A percentile compares a stretch with the other conserved stretches of the same genome.
Conservation (phyloP, 2,797 vertebrate genomes). For the Clarias pachynema region DNA sequence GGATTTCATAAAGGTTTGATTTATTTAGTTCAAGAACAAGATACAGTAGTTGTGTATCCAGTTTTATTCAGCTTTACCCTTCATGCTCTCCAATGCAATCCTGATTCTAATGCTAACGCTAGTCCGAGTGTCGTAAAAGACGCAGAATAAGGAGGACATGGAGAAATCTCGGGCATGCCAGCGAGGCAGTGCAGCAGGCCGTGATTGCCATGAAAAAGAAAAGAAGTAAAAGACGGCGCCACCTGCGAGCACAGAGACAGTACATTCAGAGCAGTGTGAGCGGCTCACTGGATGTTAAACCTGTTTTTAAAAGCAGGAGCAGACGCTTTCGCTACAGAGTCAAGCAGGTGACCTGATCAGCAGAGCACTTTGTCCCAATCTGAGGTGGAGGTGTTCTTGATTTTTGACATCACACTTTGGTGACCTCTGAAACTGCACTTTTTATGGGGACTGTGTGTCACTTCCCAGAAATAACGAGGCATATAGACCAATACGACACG, state of each 20-base stretch:
- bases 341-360: slow-evolving; percentile 28
- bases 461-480: background rate
- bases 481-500: background rate
- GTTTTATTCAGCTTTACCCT: background rate
- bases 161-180: background rate
- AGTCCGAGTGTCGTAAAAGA: background rate
- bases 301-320: background rate
- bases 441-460: background rate
- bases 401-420: slow-evolving; percentile 6
- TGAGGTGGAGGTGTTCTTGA: slow-evolving; percentile 12
- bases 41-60: background rate
- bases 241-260: background rate
- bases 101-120: background rate
- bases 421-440: slow-evolving; percentile 1
- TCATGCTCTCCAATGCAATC: background rate
- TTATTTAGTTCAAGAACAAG: slow-evolving; percentile 1
- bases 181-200: slow-evolving; percentile 4
- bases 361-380: background rate
- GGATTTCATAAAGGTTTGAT: slow-evolving; percentile 23
- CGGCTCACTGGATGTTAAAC: slow-evolving; percentile 6
- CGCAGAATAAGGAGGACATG: slow-evolving; percentile 10
- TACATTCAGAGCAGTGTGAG: slow-evolving; percentile 11
- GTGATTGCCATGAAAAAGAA: background rate
- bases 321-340: slow-evolving; percentile 4
- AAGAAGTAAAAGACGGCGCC: slow-evolving; percentile 7